These are phyloP conservation scores for Myiothlypis coronata DNA, from an alignment of 2,797 vertebrate species.

Conservation along the genomic window DNA sequence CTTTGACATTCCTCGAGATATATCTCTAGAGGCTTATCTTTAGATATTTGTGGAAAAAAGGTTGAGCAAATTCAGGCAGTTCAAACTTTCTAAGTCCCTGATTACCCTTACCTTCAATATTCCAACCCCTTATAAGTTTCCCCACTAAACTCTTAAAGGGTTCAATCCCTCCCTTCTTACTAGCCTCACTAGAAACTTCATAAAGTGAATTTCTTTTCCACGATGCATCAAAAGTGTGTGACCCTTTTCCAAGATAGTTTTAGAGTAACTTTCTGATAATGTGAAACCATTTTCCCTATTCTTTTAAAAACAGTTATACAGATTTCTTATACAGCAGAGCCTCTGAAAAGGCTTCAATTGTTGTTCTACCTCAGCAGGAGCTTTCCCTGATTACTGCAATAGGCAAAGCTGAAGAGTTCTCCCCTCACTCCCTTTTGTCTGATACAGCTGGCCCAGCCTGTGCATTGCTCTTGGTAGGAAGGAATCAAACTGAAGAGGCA, in stretches of 20 bases:
- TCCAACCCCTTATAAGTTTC: neutral
- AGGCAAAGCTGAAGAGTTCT: neutral
- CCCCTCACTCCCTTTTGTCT: neutral
- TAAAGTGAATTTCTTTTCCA: neutral
- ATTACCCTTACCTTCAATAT: neutral
- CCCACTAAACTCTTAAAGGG: neutral
- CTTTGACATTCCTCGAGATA: neutral
- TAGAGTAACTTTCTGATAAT: neutral
- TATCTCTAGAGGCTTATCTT: neutral
- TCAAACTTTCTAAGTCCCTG: neutral
- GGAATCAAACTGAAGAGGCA: slow-evolving; percentile 51
- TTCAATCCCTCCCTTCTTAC: neutral
- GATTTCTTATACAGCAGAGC: neutral
- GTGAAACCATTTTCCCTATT: neutral
- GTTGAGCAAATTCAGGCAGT: neutral
- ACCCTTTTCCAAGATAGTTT: neutral
- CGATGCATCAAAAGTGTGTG: neutral
- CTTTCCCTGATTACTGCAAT: neutral
- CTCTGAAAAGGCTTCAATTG: neutral
- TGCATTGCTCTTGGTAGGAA: neutral
- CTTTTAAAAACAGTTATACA: neutral
- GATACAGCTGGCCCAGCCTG: neutral
- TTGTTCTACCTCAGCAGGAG: neutral
- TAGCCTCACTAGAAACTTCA: neutral
- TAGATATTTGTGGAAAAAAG: neutral